Evolutionary conservation across 2,113 vertebrate species (phyloP), one percentile per base, ranked within the genome.

Genomic region (Oreochromis niloticus): DNA sequence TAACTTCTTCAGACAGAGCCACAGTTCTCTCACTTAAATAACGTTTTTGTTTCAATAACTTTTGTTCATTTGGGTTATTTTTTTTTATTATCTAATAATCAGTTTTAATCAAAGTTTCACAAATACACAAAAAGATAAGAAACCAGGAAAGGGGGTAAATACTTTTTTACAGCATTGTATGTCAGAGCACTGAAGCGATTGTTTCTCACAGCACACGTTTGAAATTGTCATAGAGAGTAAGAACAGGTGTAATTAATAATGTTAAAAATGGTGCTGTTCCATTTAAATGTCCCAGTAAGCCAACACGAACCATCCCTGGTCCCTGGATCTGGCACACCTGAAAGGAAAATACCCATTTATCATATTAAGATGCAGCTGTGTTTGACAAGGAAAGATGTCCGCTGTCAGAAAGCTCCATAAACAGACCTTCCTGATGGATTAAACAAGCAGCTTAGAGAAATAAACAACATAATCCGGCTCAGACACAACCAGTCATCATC

Each of bases 351-450:
- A 30, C 22, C 75, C 27, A 63, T 92, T 85, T n/a, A 83, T 90
- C 82, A 89, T 48, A 30, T 80, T 63, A 82, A 78, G 13, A 36
- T 68, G 82, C 91, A 85, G 81, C 86, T 89, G 83, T 80, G 55
- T 78, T 87, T 85, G 85, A 90, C 83, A 41, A 61, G 61, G 56
- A 27, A 52, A 84, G 50, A 82, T 46, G 54, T 89, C 22, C 73
- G 9, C 17, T 57, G 82, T 68, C 80, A 54, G 80, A 32, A n/a
- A 66, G 24, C 34, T 57, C 71, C 78, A 73, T 43, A 86, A 87
- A 81, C 59, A 87, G 22, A 82, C 16, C 36, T 56, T 56, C 75
- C 39, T 52, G 75, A 84, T 81, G 63, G 68, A 57, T 14, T n/a
- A 50, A 80, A 50, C 63, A 39, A 80, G 83, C 7, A 9, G 11